Evolutionary conservation across 2,113 vertebrate genomes (phyloP).

Genomic region (Uria aalge): DNA sequence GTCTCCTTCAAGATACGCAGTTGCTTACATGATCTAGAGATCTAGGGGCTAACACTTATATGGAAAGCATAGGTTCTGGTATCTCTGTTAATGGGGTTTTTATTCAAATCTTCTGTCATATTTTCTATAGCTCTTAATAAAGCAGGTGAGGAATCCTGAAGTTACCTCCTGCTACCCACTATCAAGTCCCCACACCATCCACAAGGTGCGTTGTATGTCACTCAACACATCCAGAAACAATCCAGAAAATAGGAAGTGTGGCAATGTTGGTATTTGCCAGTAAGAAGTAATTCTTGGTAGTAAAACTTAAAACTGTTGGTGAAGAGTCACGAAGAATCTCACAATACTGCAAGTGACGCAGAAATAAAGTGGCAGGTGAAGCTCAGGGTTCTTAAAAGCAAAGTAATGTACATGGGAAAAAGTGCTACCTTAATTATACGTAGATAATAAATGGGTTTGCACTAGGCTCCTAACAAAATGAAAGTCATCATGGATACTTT

Average conservation of each 20-base stretch:
- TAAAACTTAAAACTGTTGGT: not conserved
- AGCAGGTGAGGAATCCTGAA: not conserved
- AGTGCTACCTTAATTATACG: not conserved
- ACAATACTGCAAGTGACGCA: not conserved
- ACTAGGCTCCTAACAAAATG: not conserved
- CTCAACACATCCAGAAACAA: not conserved
- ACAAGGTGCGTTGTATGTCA: rapidly evolving
- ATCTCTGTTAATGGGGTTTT: not conserved
- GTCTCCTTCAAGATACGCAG: not conserved
- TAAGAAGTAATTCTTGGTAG: not conserved
- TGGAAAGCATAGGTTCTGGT: not conserved
- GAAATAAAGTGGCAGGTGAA: not conserved
- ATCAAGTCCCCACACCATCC: not conserved
- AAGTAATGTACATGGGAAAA: not conserved
- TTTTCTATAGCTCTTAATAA: not conserved
- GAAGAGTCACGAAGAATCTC: not conserved
- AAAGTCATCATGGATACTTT: not conserved
- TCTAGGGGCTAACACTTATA: not conserved
- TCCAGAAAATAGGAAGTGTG: not conserved
- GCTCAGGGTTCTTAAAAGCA: not conserved
- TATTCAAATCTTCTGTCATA: not conserved
- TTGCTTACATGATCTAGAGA: not conserved
- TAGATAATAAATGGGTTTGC: not conserved
- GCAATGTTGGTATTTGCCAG: not conserved
- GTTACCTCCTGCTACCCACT: not conserved